Conservation (phyloP, 1,140 invertebrate genomes). For the Paraescarpia echinospica region DNA sequence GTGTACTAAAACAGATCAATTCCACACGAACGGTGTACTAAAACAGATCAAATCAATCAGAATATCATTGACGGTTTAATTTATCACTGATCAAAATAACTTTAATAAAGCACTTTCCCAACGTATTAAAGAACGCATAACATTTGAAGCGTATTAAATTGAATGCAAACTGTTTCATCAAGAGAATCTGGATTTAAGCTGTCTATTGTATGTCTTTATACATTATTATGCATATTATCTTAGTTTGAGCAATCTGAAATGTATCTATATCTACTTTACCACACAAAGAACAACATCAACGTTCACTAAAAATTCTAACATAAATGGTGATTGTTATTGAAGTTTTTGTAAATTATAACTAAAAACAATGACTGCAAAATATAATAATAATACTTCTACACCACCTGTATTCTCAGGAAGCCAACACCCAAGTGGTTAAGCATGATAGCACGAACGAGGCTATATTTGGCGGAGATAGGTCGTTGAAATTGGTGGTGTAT, state of each 20-base stretch:
- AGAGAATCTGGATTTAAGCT: neutral
- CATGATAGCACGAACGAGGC: no score
- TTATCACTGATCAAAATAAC: no score
- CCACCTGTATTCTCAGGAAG: no score
- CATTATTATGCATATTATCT: neutral
- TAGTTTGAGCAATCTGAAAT: neutral
- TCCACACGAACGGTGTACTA: conserved; percentile 83
- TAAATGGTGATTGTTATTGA: neutral
- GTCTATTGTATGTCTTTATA: neutral
- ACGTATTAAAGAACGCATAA: neutral
- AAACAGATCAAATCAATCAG: conserved; percentile 28
- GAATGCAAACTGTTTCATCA: neutral
- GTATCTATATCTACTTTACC: neutral
- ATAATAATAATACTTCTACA: no score
- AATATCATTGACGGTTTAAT: neutral
- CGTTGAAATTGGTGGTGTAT: no score
- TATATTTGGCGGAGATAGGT: no score
- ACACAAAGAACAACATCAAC: neutral
- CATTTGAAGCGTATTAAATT: no score
- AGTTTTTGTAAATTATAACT: neutral
- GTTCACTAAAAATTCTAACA: neutral
- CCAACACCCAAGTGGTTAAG: no score
- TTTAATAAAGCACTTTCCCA: no score
- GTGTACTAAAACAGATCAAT: conserved; percentile 74
- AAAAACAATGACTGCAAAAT: neutral